Percentiles rank a stretch among this genome's conserved stretches.
phyloP scores from a whole-genome alignment of 2,113 vertebrate species.

The Capra hircus region DNA sequence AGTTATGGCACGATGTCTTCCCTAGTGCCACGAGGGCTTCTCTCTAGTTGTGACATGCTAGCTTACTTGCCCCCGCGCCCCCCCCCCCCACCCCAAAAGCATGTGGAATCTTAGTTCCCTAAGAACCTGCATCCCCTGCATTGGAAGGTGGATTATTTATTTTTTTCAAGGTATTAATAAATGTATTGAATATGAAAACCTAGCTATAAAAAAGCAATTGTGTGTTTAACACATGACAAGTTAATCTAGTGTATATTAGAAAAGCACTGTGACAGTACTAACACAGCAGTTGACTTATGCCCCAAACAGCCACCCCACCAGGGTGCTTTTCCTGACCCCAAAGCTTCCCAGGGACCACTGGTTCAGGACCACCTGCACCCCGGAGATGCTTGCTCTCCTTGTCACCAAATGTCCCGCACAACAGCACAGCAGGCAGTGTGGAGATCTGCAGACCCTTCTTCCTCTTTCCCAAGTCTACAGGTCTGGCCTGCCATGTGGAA shows the following conservation, averaged over 20 bases:
- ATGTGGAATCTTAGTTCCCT: neutral
- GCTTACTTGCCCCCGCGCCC: neutral
- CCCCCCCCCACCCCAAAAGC: neutral
- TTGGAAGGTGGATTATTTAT: neutral
- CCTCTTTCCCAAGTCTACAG: neutral
- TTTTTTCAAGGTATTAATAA: neutral
- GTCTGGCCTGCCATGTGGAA: neutral
- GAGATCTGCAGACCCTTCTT: neutral
- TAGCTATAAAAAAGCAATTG: neutral
- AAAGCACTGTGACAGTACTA: neutral
- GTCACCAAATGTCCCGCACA: neutral
- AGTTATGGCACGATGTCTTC: neutral
- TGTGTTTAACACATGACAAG: neutral
- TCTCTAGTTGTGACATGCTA: neutral
- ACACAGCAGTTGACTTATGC: neutral
- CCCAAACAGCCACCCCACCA: neutral
- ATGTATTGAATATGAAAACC: neutral
- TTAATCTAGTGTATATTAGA: neutral
- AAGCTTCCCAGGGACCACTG: neutral
- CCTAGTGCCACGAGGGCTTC: neutral
- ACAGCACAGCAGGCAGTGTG: neutral
- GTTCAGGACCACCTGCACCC: neutral
- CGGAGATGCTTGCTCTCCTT: neutral
- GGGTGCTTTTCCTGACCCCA: neutral
- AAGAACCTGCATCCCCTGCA: neutral